Conservation (phyloP, 2,113 vertebrate species). For the Anhinga anhinga region DNA sequence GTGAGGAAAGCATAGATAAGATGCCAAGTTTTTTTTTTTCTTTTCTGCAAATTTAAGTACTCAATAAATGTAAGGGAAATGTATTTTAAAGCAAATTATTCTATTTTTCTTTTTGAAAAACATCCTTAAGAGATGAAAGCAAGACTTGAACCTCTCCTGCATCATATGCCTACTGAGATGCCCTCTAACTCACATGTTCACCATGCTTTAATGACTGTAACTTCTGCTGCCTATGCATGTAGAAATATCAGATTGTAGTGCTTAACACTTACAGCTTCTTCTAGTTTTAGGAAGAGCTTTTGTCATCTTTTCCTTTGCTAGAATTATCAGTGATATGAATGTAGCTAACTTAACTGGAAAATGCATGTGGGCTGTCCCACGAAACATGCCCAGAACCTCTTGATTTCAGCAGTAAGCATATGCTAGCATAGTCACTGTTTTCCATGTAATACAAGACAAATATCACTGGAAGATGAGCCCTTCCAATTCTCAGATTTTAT, state of each 20-base stretch:
- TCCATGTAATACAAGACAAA: neutral
- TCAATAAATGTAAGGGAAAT: neutral
- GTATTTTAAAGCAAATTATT: neutral
- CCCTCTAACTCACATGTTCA: neutral
- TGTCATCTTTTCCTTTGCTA: neutral
- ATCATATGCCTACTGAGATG: neutral
- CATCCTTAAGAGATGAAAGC: neutral
- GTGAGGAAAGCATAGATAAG: neutral
- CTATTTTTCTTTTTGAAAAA: neutral
- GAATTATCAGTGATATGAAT: neutral
- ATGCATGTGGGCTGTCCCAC: neutral
- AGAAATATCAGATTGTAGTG: neutral
- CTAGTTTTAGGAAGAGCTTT: neutral
- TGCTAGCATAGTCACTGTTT: neutral
- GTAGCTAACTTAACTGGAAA: neutral
- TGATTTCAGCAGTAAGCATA: neutral
- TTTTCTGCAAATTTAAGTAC: neutral
- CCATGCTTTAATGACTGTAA: neutral
- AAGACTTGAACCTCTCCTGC: neutral
- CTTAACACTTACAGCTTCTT: neutral
- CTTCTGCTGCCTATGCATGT: slow-evolving; percentile 35
- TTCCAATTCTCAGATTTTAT: neutral
- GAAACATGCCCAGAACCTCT: neutral
- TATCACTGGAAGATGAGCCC: neutral
- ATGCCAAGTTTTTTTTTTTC: neutral